These are phyloP conservation scores for Pelochelys cantorii DNA, from an alignment of 2,797 vertebrate species.

Conservation along the genomic window DNA sequence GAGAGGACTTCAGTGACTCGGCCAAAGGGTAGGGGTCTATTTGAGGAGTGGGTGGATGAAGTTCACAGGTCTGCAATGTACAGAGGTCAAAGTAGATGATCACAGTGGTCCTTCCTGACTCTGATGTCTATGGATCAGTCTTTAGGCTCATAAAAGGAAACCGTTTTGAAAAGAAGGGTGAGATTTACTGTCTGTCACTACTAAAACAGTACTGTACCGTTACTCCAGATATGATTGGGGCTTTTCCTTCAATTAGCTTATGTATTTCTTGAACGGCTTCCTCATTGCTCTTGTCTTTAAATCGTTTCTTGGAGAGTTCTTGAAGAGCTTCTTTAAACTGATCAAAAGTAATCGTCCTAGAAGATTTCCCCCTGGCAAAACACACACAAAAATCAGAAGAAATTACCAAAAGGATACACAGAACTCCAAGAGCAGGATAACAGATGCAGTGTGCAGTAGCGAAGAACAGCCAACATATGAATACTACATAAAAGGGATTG, in stretches of 20 bases:
- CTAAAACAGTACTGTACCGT: conserved; percentile 79
- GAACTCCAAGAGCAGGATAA: neutral
- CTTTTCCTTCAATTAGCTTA: conserved; percentile 92
- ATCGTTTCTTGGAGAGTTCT: conserved; percentile 92
- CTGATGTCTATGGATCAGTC: neutral
- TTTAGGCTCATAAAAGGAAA: neutral
- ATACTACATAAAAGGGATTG: neutral
- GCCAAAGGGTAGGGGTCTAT: neutral
- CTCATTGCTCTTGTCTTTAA: conserved; percentile 91
- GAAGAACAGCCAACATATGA: neutral
- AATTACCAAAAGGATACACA: conserved; percentile 9
- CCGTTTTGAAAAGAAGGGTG: neutral
- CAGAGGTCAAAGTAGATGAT: neutral
- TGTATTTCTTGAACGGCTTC: conserved; percentile 92
- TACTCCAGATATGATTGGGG: conserved; percentile 91
- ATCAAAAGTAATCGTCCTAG: conserved; percentile 93
- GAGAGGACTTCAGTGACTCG: neutral
- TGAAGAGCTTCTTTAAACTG: conserved; percentile 92
- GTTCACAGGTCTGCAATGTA: neutral
- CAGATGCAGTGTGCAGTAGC: neutral
- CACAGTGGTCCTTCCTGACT: neutral
- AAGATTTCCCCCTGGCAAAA: conserved; percentile 89
- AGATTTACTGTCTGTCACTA: neutral
- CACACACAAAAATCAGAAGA: conserved; percentile 41
- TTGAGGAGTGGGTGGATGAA: neutral